Conservation (phyloP, 1,140 invertebrate genomes). For the Procambarus clarkii region DNA sequence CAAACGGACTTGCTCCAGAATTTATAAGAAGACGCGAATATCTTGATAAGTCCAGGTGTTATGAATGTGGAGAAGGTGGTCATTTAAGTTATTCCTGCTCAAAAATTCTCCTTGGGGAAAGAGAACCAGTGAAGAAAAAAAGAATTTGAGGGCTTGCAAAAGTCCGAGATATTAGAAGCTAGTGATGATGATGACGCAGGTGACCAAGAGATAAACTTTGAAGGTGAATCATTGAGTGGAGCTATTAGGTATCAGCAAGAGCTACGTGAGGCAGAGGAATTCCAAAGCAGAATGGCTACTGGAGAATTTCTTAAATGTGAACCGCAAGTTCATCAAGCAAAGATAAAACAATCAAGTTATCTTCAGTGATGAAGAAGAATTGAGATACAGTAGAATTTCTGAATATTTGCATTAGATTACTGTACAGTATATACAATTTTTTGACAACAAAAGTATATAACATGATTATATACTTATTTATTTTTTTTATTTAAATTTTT, state of each 20-base stretch:
- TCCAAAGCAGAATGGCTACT: conserved; percentile 72
- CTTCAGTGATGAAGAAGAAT: conserved; percentile 84
- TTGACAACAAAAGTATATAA: too few species aligned
- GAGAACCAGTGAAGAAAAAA: conserved; percentile 79
- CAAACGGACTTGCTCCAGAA: conserved; percentile 86
- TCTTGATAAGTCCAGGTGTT: conserved; percentile 86
- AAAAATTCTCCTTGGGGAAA: conserved; percentile 83
- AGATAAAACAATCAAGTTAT: conserved; percentile 80
- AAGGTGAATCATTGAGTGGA: conserved; percentile 59
- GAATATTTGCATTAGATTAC: too few species aligned
- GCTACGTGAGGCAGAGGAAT: conserved; percentile 78
- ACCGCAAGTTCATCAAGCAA: conserved; percentile 75
- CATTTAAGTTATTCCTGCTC: conserved; percentile 87
- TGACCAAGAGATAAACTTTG: conserved; percentile 39
- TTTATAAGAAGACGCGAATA: conserved; percentile 85
- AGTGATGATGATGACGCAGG: conserved; percentile 29
- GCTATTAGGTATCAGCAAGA: conserved; percentile 75
- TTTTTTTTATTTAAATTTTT: too few species aligned
- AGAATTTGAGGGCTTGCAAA: conserved; percentile 74
- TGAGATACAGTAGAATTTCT: conserved; percentile 73
- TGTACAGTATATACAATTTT: too few species aligned
- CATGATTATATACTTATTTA: too few species aligned
- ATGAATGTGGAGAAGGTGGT: conserved; percentile 87
- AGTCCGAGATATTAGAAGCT: conserved; percentile 78
- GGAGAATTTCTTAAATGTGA: conserved; percentile 73